Base-by-base conservation (phyloP, 2,113 vertebrate genomes). In the Poeciliopsis turrubarensis region DNA sequence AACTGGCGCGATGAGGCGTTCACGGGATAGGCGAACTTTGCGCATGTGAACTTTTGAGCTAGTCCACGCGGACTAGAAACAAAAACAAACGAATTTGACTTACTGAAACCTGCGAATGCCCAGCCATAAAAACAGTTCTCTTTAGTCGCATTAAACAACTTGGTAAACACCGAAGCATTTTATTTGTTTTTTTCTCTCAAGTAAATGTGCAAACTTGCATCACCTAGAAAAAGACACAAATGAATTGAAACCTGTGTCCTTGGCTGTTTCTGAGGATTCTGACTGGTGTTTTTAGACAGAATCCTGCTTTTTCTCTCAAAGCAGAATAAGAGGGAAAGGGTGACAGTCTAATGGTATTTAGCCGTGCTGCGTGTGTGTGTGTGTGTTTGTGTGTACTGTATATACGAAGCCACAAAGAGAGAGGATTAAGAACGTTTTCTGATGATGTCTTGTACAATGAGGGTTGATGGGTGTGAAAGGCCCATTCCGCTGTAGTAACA, bases 401-500 rank as follows among this genome's bases (percentile, higher is more conserved):
- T 78, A 69, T 77, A 87, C 85, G 79, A 78, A 80, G 72, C 80
- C 31, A 82, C 81, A 86, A 86, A 82, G 85, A 88, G 89, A 88
- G 70, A 83, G 90, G 92, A 94, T 94, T 94, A 93, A 93, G 91
- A 90, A 89, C 83, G 89, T 91, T 91, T 88, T 93, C 90, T 90
- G 92, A 92, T 84, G 86, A 91, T 93, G 91, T 93, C 91, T 94
- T 90, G 90, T 92, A 94, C 93, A 94, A 94, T 94, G 89, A 92
- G 90, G 87, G 89, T 83, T 93, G 93, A 94, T 94, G 91, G 90
- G 92, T 93, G 92, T 94, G 93, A 95, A 94, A 94, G 93, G 86
- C 91, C 90, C 88, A 92, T 93, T 93, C 92, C 90, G 84, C 90
- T 60, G 89, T 93, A 94, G 96, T 96, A 96, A 96, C 95, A 94